phyloP scores from a whole-genome alignment of 1,140 invertebrate species.

The Helicoverpa zea region DNA sequence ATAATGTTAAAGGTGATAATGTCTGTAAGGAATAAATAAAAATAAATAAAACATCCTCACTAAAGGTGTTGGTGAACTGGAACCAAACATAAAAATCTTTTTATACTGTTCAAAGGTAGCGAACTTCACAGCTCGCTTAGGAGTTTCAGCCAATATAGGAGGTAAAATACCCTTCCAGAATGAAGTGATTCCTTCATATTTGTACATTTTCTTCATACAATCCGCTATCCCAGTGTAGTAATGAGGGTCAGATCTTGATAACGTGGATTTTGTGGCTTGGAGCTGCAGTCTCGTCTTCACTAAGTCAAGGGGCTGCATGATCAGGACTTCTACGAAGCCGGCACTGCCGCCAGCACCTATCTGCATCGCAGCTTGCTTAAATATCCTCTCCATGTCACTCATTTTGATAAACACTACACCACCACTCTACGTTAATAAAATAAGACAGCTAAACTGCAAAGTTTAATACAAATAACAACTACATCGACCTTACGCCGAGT shows the following conservation, averaged over 20 bases:
- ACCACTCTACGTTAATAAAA: not conserved
- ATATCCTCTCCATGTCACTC: constrained; percentile 84
- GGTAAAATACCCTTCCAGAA: constrained; percentile 98
- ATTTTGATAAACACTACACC: constrained; percentile 57
- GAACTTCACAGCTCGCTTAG: constrained; percentile 97
- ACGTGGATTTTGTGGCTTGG: constrained; percentile 76
- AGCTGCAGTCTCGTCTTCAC: constrained; percentile 92
- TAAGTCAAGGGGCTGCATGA: constrained; percentile 98
- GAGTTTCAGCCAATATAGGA: constrained; percentile 97
- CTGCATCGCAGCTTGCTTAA: constrained; percentile 93
- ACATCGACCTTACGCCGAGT: not conserved
- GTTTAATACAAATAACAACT: constrained; percentile 2
- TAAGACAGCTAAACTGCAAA: not conserved
- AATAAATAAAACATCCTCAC: constrained; percentile 84
- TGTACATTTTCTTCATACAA: constrained; percentile 96
- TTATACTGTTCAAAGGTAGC: constrained; percentile 98
- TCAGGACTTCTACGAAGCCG: constrained; percentile 97
- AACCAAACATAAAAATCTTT: constrained; percentile 93
- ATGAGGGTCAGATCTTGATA: constrained; percentile 86
- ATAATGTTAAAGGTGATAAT: too few relatives aligned
- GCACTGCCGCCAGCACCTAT: constrained; percentile 96
- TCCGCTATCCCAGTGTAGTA: constrained; percentile 94
- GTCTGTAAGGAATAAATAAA: constrained; percentile 46
- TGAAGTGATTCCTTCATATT: constrained; percentile 92
- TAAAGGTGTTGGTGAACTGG: constrained; percentile 90